Evolutionary conservation across 2,113 vertebrate species (phyloP), one percentile per base, ranked within the genome.

Genomic region (Percopsis transmontana): DNA sequence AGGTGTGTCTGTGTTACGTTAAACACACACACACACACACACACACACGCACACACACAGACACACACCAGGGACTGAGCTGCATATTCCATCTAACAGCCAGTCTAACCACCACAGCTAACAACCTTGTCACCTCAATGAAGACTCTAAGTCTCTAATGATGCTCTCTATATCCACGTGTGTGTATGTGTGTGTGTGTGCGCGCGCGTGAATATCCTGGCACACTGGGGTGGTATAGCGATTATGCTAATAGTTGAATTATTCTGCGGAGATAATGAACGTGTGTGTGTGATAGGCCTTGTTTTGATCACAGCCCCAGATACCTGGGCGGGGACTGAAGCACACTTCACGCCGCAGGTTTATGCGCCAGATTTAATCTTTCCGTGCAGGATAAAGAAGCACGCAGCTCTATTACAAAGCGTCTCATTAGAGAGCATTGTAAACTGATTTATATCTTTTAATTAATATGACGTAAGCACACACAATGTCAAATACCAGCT

Each of bases 191-290:
- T 56, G 54, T 56, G 15, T 56, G 6, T 16, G 23, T 55, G 51
- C 12, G 52, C 27, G 52, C 14, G 23, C 19, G 58, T 55, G 58
- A 66, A 70, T 72, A 81, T 72, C 58, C 58, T 58, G 55, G 74
- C 79, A 66, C 65, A 50, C 38, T 39, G 70, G 74, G 81, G 66
- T 16, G 78, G 66, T 4, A 76, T 19, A 65, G 58, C 56, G 71
- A 86, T 86, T 85, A 84, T 84, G 79, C 65, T 85, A 88, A 89
- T 86, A 85, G 62, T 63, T 81, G 86, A 77, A 88, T 87, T 85
- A 88, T 84, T 79, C 74, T 40, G 66, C n/a, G 58, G 72, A 77
- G 73, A 84, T 87, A 80, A 81, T 77, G 83, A 83, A 52, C n/a
- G n/a, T 85, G 74, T 68, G 73, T 40, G 1, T 57, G 66, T 63